Evolutionary conservation across 2,797 vertebrate genomes (phyloP), one percentile per base, ranked within the genome.

Genomic region (Enteromius unitaeniatus): DNA sequence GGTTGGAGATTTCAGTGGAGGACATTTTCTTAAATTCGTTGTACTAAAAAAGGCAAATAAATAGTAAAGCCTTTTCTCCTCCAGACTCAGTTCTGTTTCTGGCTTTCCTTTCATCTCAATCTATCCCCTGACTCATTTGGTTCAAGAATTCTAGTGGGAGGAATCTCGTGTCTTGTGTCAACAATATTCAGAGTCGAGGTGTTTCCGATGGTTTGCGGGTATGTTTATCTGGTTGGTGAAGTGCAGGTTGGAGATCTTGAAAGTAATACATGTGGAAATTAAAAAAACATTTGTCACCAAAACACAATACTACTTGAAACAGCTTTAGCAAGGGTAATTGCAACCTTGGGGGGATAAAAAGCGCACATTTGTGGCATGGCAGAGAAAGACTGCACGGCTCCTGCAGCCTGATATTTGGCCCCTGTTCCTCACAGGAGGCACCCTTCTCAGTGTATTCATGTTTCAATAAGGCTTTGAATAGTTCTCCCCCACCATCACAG

Each of bases 391-490:
- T 17, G 31, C 9, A n/a, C 2, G 14, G 15, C 34, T 84, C 55
- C 73, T 69, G 31, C 62, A 75, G 67, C 42, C 21, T 89, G 89
- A 87, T 84, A 89, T 87, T 85, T 88, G 89, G 88, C 88, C 91
- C 85, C 55, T 34, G 65, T 85, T 87, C 89, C 86, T 88, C 90
- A 88, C 86, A 75, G 78, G 83, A 91, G 87, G 90, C 68, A 89
- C 81, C 78, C n/a, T 85, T 90, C 88, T 85, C 87, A 91, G 86
- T 89, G 82, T 90, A 91, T 90, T 90, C 88, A 88, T 90, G 89
- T 90, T 92, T 92, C 89, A 90, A 88, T 90, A 91, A 90, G 86
- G 84, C 91, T 91, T 91, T 90, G 88, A 88, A 84, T 92, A 88
- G 89, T 89, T 91, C 91, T 88, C 87, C 88, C 88, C 70, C 87